Evolutionary conservation across 2,888 invertebrate genomes (phyloP).

Genomic region (Epirrhoe alternata): DNA sequence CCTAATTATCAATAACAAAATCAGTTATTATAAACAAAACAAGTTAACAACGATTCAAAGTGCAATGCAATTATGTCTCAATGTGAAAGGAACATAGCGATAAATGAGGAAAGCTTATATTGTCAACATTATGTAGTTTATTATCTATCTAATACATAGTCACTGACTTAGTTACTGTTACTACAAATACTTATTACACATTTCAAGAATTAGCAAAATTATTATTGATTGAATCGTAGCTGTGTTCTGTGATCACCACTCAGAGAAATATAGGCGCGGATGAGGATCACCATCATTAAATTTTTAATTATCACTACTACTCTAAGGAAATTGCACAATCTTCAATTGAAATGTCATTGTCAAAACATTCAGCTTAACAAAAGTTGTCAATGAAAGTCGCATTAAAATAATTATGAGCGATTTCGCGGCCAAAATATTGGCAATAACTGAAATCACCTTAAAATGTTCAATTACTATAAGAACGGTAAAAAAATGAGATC

Average conservation of each 20-base stretch:
- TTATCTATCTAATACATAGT: too few relatives aligned
- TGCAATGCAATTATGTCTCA: not conserved
- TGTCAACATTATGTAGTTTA: too few relatives aligned
- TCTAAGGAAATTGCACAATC: constrained; percentile 2
- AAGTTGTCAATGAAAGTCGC: constrained; percentile 18
- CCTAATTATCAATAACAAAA: not conserved
- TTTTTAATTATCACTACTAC: too few relatives aligned
- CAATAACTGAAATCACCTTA: constrained; percentile 5
- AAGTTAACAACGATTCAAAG: not conserved
- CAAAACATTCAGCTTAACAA: constrained; percentile 5
- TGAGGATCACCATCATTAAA: too few relatives aligned
- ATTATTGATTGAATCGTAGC: too few relatives aligned
- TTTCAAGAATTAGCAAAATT: too few relatives aligned
- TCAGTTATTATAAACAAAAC: not conserved
- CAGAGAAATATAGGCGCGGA: too few relatives aligned
- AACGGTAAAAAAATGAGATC: constrained; percentile 28
- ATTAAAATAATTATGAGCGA: constrained; percentile 19
- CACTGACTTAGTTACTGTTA: too few relatives aligned
- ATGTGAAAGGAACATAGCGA: not conserved
- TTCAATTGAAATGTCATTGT: constrained; percentile 16
- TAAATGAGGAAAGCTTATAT: not conserved
- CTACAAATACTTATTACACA: too few relatives aligned
- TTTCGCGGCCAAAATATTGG: constrained; percentile 19
- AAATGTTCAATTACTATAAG: constrained; percentile 21
- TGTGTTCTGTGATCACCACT: too few relatives aligned